These are phyloP conservation scores for Conus ventricosus DNA, from an alignment of 1,140 invertebrate species.

Conservation along the genomic window DNA sequence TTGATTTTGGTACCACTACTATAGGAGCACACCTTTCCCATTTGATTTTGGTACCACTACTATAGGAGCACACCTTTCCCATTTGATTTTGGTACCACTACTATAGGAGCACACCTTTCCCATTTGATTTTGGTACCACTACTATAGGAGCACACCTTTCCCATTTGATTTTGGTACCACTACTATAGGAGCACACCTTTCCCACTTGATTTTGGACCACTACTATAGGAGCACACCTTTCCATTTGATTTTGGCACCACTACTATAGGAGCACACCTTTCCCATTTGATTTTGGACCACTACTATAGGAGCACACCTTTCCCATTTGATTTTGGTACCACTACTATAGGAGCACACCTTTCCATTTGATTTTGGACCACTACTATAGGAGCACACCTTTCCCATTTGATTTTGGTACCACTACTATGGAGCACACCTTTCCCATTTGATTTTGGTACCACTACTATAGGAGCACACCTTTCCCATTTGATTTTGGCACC, in stretches of 20 bases:
- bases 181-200: slow-evolving; percentile 34
- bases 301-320: too few relatives aligned
- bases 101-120: slow-evolving; percentile 32
- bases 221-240: too few relatives aligned
- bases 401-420: slow-evolving; percentile 39
- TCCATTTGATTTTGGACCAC: too few relatives aligned
- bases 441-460: too few relatives aligned
- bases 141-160: too few relatives aligned
- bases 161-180: slow-evolving; percentile 39
- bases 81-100: slow-evolving; percentile 38
- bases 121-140: too few relatives aligned
- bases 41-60: too few relatives aligned
- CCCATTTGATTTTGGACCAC: too few relatives aligned
- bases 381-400: too few relatives aligned
- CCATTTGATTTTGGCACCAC: slow-evolving; percentile 38
- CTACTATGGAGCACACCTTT: slow-evolving; percentile 36
- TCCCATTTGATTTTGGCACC: slow-evolving; percentile 37
- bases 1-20: slow-evolving; percentile 39
- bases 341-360: slow-evolving; percentile 36
- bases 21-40: slow-evolving; percentile 31
- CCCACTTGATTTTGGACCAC: too few relatives aligned
- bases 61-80: too few relatives aligned
- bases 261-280: slow-evolving; percentile 34
- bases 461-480: too few relatives aligned
- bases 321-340: slow-evolving; percentile 39